These are phyloP conservation scores for Ectemnius lituratus DNA, from an alignment of 2,888 invertebrate species.

Conservation along the genomic window DNA sequence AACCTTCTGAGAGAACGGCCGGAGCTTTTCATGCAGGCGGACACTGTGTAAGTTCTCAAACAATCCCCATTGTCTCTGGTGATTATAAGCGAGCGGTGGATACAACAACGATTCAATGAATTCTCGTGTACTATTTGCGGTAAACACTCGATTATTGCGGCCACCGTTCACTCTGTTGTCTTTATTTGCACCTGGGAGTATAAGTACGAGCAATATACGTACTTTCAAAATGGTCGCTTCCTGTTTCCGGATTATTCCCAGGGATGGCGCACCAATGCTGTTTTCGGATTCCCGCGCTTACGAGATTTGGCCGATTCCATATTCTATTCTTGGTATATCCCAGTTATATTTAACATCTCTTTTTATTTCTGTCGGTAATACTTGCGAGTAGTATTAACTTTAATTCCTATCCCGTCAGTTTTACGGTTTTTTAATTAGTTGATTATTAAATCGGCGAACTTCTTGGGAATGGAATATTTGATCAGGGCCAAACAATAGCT, in stretches of 20 bases:
- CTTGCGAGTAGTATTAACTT: no score
- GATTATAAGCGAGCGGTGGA: not conserved
- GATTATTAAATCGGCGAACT: no score
- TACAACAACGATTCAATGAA: not conserved
- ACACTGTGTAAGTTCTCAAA: slow-evolving; percentile 78
- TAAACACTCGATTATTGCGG: slow-evolving; percentile 25
- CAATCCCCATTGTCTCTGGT: not conserved
- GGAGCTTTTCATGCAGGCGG: slow-evolving; percentile 82
- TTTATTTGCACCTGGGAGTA: slow-evolving; percentile 37
- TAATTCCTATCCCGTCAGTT: no score
- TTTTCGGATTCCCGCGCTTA: slow-evolving; percentile 4
- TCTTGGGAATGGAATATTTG: no score
- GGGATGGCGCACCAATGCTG: slow-evolving; percentile 30
- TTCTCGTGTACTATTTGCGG: slow-evolving; percentile 7
- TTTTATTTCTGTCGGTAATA: no score
- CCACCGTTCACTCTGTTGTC: slow-evolving; percentile 33
- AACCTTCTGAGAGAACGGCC: slow-evolving; percentile 91
- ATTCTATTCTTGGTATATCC: no score
- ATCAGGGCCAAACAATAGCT: no score
- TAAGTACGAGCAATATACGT: slow-evolving; percentile 9
- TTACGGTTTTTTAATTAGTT: no score
- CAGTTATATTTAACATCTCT: no score
- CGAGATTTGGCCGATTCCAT: no score
- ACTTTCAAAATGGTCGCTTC: slow-evolving; percentile 38
- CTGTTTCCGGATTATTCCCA: not conserved